A percentile compares a stretch with the other conserved stretches of the same genome.
phyloP scores from a whole-genome alignment of 1,140 invertebrate species.

The Schlechtendalia chinensis region DNA sequence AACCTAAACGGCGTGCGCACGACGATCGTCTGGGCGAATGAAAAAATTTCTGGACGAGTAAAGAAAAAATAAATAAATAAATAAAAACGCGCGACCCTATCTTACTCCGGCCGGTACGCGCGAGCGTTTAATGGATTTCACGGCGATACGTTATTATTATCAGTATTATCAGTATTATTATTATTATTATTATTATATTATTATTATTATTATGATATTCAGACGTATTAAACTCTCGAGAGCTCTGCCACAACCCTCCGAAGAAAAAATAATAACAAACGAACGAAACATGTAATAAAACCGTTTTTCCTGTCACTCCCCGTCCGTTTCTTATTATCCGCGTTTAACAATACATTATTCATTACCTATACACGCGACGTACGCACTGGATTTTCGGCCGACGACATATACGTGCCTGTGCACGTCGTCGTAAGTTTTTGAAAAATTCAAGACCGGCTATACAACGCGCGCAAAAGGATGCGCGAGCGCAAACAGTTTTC shows the following conservation, averaged over 20 bases:
- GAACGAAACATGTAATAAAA: neutral
- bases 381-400: neutral
- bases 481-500: neutral
- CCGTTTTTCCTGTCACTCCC: neutral
- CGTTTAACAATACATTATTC: neutral
- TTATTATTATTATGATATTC: no score
- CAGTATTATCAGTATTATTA: no score
- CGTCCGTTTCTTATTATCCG: neutral
- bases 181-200: no score
- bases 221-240: neutral
- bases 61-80: no score
- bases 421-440: neutral
- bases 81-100: no score
- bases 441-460: slow-evolving; percentile 25
- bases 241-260: neutral
- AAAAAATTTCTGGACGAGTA: no score
- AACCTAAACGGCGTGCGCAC: no score
- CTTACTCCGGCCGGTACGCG: no score
- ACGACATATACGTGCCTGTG: no score
- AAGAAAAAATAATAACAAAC: neutral
- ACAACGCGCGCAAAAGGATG: neutral
- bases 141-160: no score
- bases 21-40: no score
- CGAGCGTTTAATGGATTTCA: no score
- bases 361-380: neutral